A percentile compares a stretch with the other conserved stretches of the same genome.
These are phyloP conservation scores for Philypnodon macrostomus DNA, from an alignment of 2,797 vertebrate species.

Conservation along the genomic window DNA sequence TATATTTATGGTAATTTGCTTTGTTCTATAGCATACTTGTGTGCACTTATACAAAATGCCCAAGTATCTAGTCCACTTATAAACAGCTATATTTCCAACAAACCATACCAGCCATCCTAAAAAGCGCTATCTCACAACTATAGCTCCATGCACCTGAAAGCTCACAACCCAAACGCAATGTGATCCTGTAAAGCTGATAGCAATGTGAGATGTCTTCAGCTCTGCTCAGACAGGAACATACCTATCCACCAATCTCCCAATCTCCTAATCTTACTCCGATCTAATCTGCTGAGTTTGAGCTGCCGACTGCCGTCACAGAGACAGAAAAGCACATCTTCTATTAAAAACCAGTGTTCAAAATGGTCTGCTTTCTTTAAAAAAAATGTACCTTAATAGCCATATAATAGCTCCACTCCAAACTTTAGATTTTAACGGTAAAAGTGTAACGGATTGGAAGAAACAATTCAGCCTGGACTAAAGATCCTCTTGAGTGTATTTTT, in stretches of 20 bases:
- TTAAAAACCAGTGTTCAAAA: background rate
- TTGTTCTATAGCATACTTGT: too few species aligned
- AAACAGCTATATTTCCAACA: background rate
- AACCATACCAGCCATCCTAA: background rate
- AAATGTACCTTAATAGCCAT: background rate
- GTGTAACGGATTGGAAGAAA: background rate
- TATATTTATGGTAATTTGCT: too few species aligned
- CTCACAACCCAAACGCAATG: conserved; percentile 11
- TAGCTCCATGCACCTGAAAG: conserved; percentile 1
- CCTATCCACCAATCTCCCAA: conserved; percentile 16
- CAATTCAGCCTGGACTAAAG: background rate
- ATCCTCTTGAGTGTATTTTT: background rate
- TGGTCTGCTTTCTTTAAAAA: background rate
- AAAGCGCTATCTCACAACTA: background rate
- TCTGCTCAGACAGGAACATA: conserved; percentile 13
- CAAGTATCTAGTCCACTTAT: background rate
- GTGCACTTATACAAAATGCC: too few species aligned
- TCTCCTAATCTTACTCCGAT: conserved; percentile 28
- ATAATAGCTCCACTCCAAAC: background rate
- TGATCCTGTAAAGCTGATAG: conserved; percentile 29
- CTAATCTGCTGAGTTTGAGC: conserved; percentile 38
- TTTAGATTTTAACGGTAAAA: background rate
- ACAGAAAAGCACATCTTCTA: background rate
- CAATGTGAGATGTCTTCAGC: conserved; percentile 38
- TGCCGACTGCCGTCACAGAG: conserved; percentile 5